Evolutionary conservation across 1,140 invertebrate species (phyloP).

Genomic region (Apis laboriosa): DNA sequence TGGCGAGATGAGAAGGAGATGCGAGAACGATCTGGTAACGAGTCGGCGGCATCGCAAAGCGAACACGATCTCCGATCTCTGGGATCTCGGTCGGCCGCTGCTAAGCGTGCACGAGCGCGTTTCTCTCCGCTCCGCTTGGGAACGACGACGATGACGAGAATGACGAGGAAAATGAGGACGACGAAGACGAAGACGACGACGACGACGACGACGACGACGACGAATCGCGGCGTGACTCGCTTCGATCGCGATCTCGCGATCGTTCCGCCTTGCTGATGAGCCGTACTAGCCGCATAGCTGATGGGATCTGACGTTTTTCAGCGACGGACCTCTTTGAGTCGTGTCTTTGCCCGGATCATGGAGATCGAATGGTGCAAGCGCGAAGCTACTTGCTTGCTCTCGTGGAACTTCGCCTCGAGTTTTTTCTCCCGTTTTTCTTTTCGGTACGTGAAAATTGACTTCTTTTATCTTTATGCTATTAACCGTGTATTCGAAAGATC

Average conservation of each 20-base stretch:
- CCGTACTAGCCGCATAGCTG: not conserved
- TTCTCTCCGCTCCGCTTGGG: conserved; percentile 10
- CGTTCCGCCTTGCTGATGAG: conserved; percentile 23
- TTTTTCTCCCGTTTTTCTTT: too few species aligned
- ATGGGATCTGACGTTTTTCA: conserved; percentile 15
- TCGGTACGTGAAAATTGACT: too few species aligned
- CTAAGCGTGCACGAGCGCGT: conserved; percentile 13
- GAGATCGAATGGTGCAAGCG: not conserved
- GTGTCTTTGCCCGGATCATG: not conserved
- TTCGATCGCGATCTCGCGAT: conserved; percentile 30
- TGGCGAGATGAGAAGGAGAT: conserved; percentile 21
- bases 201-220: conserved; percentile 21
- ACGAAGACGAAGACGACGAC: conserved; percentile 10
- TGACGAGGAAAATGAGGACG: conserved; percentile 29
- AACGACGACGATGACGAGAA: conserved; percentile 34
- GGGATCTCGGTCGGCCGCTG: conserved; percentile 34
- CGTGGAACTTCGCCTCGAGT: too few species aligned
- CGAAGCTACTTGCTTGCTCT: too few species aligned
- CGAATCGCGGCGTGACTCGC: conserved; percentile 20
- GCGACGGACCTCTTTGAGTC: not conserved
- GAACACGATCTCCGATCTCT: conserved; percentile 56
- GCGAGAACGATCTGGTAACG: conserved; percentile 46
- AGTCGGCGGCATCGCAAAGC: conserved; percentile 56
- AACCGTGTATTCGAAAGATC: too few species aligned
- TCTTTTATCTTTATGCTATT: too few species aligned